These are phyloP conservation scores for Smittia sp. DNA, from an alignment of 2,888 invertebrate species.

Conservation along the genomic window DNA sequence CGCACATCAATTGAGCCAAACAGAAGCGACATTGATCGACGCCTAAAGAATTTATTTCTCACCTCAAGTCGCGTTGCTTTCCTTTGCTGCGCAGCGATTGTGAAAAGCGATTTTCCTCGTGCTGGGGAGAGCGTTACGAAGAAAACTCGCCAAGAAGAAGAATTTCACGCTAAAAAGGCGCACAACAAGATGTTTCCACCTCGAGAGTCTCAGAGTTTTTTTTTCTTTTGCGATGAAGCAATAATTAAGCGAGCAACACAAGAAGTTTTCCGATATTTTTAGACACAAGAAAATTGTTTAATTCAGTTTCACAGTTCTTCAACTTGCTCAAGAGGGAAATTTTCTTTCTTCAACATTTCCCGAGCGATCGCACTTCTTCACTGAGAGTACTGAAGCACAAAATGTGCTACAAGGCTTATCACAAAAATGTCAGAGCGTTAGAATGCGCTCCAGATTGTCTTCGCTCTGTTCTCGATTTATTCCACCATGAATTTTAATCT, in stretches of 20 bases:
- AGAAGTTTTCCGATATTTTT: conserved; percentile 37
- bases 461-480: background rate
- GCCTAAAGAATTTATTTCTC: too few species aligned
- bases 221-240: conserved; percentile 29
- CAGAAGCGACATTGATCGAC: too few species aligned
- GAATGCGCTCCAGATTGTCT: conserved; percentile 11
- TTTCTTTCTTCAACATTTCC: background rate
- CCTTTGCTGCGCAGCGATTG: background rate
- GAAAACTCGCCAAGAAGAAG: conserved; percentile 2
- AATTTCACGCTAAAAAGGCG: conserved; percentile 23
- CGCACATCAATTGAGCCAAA: too few species aligned
- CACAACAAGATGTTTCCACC: conserved; percentile 15
- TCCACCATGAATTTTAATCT: background rate
- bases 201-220: background rate
- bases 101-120: conserved; percentile 13
- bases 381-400: background rate
- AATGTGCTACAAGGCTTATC: background rate
- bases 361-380: background rate
- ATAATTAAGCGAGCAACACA: conserved; percentile 34
- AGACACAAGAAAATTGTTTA: conserved; percentile 31
- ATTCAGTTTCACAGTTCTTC: conserved; percentile 30
- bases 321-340: background rate
- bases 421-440: background rate
- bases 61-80: background rate
- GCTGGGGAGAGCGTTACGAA: background rate